Conservation (phyloP, 2,113 vertebrate genomes). For the Trinectes maculatus region DNA sequence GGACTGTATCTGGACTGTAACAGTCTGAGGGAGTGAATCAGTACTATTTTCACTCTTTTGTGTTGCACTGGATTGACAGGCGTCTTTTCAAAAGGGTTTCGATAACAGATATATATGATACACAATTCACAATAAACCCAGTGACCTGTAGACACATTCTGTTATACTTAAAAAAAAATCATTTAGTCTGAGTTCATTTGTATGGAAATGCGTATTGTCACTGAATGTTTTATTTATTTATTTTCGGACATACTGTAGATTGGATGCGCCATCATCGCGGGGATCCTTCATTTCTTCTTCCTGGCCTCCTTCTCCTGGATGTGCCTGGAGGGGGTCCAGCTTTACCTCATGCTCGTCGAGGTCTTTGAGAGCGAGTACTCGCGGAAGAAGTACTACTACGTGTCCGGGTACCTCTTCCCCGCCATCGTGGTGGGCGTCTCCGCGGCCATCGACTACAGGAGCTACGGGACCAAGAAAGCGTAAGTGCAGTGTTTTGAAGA, state of each 20-base stretch:
- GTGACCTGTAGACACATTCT: constrained; percentile 1
- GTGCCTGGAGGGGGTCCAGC: constrained; percentile 98
- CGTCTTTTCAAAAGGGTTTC: constrained; percentile 46
- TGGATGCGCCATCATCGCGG: constrained; percentile 95
- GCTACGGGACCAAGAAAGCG: constrained; percentile 95
- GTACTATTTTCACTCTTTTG: constrained; percentile 55
- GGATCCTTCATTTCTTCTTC: constrained; percentile 98
- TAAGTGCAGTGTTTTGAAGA: constrained; percentile 83
- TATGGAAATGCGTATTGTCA: not conserved
- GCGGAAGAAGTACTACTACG: constrained; percentile 97
- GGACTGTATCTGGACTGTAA: constrained; percentile 50
- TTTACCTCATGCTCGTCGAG: constrained; percentile 98
- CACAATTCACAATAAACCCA: constrained; percentile 29
- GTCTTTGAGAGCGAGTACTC: constrained; percentile 99
- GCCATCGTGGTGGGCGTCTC: constrained; percentile 97
- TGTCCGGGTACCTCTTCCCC: constrained; percentile 96
- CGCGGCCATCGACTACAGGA: constrained; percentile 95
- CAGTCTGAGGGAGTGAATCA: constrained; percentile 59
- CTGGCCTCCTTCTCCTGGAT: constrained; percentile 98
- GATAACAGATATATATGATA: constrained; percentile 28
- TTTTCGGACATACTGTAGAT: constrained; percentile 84
- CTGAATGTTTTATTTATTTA: not conserved
- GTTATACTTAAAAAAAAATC: not conserved
- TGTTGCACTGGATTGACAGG: constrained; percentile 29
- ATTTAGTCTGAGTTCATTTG: not conserved